phyloP scores from a whole-genome alignment of 2,888 invertebrate species.

The Melieria picta region DNA sequence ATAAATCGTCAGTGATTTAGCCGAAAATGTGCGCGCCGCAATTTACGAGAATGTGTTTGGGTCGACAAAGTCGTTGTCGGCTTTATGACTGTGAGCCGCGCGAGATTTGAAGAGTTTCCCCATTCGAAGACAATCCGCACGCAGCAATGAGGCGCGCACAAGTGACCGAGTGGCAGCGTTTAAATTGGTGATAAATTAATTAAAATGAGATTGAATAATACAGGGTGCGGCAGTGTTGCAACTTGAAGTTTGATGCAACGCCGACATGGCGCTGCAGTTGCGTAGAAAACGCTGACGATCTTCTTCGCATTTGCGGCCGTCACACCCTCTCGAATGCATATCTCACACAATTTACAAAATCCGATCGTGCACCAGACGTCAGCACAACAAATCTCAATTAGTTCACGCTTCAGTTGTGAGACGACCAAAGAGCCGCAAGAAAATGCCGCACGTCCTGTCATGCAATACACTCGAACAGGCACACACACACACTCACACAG shows the following conservation, averaged over 20 bases:
- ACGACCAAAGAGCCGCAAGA: conserved; percentile 32
- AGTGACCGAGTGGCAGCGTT: background rate
- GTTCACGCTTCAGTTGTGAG: conserved; percentile 61
- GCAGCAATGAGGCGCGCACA: conserved; percentile 51
- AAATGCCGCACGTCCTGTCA: conserved; percentile 27
- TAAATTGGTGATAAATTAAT: conserved; percentile 23
- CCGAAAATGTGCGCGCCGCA: conserved; percentile 10
- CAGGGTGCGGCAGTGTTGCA: background rate
- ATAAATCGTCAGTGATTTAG: conserved; percentile 25
- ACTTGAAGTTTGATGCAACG: too few relatives aligned
- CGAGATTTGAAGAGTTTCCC: conserved; percentile 12
- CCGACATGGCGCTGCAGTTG: too few relatives aligned
- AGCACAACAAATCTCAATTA: conserved; percentile 61
- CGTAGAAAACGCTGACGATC: too few relatives aligned
- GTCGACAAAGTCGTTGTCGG: background rate
- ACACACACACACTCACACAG: background rate
- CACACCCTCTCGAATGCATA: too few relatives aligned
- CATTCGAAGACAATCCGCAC: conserved; percentile 41
- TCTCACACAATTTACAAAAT: conserved; percentile 31
- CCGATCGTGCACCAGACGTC: conserved; percentile 55
- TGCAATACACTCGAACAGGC: background rate
- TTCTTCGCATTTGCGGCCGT: too few relatives aligned
- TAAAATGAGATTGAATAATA: conserved; percentile 2
- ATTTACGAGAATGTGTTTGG: conserved; percentile 13
- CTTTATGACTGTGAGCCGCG: conserved; percentile 19